Conservation (phyloP, 2,113 vertebrate species). For the Percina caprodes region DNA sequence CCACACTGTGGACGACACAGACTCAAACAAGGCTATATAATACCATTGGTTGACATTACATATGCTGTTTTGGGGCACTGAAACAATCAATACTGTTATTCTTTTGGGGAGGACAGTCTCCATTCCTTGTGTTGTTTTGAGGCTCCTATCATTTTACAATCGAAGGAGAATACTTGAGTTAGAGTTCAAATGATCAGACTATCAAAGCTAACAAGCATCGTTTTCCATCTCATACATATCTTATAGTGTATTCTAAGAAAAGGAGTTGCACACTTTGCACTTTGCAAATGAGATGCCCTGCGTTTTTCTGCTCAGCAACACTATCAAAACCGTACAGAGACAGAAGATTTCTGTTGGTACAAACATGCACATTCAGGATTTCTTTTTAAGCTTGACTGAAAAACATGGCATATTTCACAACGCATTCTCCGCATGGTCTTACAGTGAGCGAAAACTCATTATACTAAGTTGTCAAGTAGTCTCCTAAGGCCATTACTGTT, state of each 20-base stretch:
- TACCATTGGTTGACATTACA: neutral
- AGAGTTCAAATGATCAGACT: conserved; percentile 39
- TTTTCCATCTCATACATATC: conserved; percentile 52
- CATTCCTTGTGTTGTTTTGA: neutral
- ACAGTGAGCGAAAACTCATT: conserved; percentile 26
- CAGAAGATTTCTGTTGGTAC: neutral
- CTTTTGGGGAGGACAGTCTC: neutral
- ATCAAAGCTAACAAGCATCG: conserved; percentile 40
- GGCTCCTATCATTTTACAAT: neutral
- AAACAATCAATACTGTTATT: neutral
- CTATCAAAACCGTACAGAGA: conserved; percentile 39
- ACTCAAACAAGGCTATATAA: neutral
- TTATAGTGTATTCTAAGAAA: conserved; percentile 25
- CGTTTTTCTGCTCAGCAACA: conserved; percentile 57
- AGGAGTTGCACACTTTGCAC: conserved; percentile 51
- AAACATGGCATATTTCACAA: conserved; percentile 47
- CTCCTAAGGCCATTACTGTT: conserved; percentile 27
- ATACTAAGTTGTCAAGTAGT: conserved; percentile 35
- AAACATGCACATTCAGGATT: conserved; percentile 31
- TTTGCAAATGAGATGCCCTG: conserved; percentile 53
- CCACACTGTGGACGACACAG: neutral
- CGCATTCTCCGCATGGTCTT: conserved; percentile 5
- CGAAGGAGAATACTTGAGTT: neutral
- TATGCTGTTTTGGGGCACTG: too few relatives aligned
- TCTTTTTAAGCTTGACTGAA: neutral